phyloP scores from a whole-genome alignment of 2,113 vertebrate species.

The Cepphus grylle region DNA sequence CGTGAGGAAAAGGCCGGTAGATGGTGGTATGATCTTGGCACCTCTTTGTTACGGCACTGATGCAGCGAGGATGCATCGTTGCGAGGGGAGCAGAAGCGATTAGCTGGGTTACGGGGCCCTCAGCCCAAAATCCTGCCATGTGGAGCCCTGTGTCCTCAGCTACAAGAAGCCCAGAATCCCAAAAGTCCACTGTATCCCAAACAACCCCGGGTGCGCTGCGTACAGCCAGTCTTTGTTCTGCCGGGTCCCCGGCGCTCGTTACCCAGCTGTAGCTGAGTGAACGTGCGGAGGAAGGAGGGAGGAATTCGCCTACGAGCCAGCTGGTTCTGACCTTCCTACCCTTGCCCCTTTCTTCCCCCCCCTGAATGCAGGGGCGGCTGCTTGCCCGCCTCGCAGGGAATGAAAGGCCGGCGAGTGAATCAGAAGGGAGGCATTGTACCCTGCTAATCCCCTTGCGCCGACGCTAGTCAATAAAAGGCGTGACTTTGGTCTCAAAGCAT shows the following conservation, averaged over 20 bases:
- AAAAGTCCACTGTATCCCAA: accelerated
- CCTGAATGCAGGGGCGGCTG: not conserved
- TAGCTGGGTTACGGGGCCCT: no score
- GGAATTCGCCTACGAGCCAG: not conserved
- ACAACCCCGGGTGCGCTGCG: not conserved
- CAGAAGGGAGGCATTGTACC: not conserved
- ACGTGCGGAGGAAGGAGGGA: not conserved
- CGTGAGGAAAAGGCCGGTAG: not conserved
- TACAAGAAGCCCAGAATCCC: not conserved
- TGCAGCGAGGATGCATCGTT: accelerated
- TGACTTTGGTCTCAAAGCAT: not conserved
- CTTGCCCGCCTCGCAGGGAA: not conserved
- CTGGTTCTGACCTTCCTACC: not conserved
- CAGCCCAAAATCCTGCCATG: not conserved
- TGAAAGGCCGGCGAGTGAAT: not conserved
- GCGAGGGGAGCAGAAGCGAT: no score
- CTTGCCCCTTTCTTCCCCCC: not conserved
- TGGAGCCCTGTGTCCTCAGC: not conserved
- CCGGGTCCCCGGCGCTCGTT: accelerated
- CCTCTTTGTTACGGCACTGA: accelerated
- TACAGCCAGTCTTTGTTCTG: not conserved
- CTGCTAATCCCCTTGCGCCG: not conserved
- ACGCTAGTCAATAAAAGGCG: not conserved
- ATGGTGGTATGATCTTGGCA: not conserved
- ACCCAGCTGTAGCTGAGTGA: accelerated